Percentiles rank a stretch among this genome's conserved stretches.
Conservation (phyloP, 2,113 vertebrate genomes). For the Amazona guildingii region DNA sequence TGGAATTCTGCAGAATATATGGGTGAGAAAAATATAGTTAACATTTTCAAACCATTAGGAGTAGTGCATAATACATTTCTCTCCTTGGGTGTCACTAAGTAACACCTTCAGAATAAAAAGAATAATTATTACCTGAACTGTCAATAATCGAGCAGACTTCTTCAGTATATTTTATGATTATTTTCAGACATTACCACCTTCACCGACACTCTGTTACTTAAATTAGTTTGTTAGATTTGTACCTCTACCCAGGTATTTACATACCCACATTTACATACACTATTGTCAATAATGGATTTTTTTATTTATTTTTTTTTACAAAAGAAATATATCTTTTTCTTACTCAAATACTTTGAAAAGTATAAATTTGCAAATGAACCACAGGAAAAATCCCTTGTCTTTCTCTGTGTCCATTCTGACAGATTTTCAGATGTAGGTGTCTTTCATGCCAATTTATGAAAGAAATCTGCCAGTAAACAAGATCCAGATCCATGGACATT, state of each 20-base stretch:
- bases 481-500: background rate
- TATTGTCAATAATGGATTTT: background rate
- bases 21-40: background rate
- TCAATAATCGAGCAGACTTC: background rate
- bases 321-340: background rate
- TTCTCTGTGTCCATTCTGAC: background rate
- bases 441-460: background rate
- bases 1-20: background rate
- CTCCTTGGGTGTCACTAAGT: background rate
- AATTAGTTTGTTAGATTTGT: background rate
- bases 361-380: background rate
- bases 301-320: background rate
- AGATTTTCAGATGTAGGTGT: background rate
- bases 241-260: background rate
- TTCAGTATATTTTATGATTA: background rate
- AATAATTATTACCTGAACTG: background rate
- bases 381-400: background rate
- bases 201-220: background rate
- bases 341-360: background rate
- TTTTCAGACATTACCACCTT: background rate
- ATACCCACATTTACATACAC: background rate
- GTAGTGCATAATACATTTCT: background rate
- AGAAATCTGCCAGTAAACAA: background rate
- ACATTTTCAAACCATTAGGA: background rate
- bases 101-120: background rate